Evolutionary conservation across 2,888 invertebrate species (phyloP).

Genomic region (Eugnorisma glareosa): DNA sequence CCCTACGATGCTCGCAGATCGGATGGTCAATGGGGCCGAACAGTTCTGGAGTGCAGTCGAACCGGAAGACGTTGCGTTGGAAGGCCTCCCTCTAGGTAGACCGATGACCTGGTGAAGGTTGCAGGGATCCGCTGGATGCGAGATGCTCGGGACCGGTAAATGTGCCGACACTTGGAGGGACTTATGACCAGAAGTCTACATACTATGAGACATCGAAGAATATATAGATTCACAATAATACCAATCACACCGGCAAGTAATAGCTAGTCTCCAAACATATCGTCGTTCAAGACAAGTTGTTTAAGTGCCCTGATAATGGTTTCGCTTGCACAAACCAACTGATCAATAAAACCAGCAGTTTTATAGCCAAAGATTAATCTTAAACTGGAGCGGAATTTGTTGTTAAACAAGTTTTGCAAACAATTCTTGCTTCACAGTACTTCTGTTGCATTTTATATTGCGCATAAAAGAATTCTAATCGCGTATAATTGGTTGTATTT

Average conservation of each 20-base stretch:
- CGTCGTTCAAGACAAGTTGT: slow-evolving; percentile 51
- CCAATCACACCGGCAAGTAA: background rate
- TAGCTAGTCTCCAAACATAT: slow-evolving; percentile 32
- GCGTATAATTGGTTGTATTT: slow-evolving; percentile 48
- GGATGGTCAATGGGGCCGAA: no score
- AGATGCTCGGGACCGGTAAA: no score
- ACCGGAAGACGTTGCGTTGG: no score
- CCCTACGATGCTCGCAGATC: no score
- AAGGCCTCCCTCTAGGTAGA: no score
- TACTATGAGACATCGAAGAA: background rate
- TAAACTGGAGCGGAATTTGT: slow-evolving; percentile 53
- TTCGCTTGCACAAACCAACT: slow-evolving; percentile 56
- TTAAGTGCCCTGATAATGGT: slow-evolving; percentile 54
- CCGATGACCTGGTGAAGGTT: no score
- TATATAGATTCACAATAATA: background rate
- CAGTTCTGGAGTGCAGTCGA: no score
- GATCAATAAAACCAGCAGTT: slow-evolving; percentile 63
- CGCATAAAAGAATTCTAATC: slow-evolving; percentile 47
- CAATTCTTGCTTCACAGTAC: slow-evolving; percentile 45
- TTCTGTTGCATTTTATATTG: slow-evolving; percentile 29
- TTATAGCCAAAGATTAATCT: slow-evolving; percentile 62
- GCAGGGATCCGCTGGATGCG: no score
- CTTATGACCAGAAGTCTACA: no score
- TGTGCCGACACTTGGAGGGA: no score
- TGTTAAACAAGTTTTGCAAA: slow-evolving; percentile 50